phyloP scores from a whole-genome alignment of 1,140 invertebrate species.

The Drusus annulatus region DNA sequence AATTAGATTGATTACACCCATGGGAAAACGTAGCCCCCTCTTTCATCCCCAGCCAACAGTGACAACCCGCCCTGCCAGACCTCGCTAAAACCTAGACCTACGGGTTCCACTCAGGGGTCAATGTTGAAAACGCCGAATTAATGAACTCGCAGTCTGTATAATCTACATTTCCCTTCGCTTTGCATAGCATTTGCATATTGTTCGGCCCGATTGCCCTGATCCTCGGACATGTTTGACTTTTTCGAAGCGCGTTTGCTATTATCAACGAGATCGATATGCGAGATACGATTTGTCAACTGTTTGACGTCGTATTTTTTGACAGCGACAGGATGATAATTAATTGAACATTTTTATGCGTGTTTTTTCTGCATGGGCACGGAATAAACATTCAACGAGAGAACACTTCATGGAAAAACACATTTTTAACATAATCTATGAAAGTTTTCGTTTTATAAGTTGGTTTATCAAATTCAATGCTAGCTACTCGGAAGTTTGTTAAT shows the following conservation, averaged over 20 bases:
- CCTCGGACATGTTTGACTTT: conserved; percentile 47
- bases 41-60: not conserved
- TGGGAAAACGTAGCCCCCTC: conserved; percentile 43
- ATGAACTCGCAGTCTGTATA: conserved; percentile 56
- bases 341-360: conserved; percentile 21
- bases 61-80: no score
- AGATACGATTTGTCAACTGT: conserved; percentile 37
- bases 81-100: conserved; percentile 5
- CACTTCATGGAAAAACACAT: no score
- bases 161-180: conserved; percentile 51
- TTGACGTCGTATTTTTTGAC: conserved; percentile 9
- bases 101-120: conserved; percentile 46
- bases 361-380: not conserved
- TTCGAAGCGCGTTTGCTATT: conserved; percentile 35
- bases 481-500: no score
- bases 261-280: conserved; percentile 48
- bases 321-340: conserved; percentile 13
- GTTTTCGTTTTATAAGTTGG: no score
- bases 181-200: conserved; percentile 58
- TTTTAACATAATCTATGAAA: no score
- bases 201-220: conserved; percentile 4
- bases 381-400: no score
- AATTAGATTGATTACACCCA: conserved; percentile 59
- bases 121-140: conserved; percentile 57
- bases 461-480: no score